Conservation (phyloP, 2,797 vertebrate genomes). For the Etheostoma nigrum region DNA sequence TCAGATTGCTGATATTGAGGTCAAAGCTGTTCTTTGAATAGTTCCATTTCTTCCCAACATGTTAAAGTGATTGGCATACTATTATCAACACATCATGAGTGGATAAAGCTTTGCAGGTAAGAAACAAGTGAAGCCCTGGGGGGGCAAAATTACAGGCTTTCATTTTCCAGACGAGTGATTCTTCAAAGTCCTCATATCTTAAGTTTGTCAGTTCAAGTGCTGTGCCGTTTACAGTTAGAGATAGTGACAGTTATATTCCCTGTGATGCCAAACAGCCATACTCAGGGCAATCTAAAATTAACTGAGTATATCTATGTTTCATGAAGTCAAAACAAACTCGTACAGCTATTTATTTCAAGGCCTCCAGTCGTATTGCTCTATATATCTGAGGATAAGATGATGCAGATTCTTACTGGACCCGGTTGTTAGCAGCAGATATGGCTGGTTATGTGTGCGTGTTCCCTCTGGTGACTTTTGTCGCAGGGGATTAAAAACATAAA, state of each 20-base stretch:
- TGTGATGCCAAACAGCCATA: background rate
- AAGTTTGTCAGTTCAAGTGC: slow-evolving; percentile 8
- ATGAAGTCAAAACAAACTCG: slow-evolving; percentile 40
- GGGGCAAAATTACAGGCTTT: background rate
- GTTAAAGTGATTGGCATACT: background rate
- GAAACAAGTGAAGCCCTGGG: background rate
- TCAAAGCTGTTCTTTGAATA: background rate
- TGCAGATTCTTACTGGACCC: slow-evolving; percentile 54
- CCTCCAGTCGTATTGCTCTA: slow-evolving; percentile 25
- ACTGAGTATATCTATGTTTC: slow-evolving; percentile 26
- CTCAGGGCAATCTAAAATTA: slow-evolving; percentile 35
- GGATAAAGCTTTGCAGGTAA: background rate
- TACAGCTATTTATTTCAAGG: slow-evolving; percentile 41
- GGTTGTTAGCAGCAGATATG: slow-evolving; percentile 54
- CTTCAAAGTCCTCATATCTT: slow-evolving; percentile 7
- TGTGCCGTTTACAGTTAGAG: background rate
- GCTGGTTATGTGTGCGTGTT: slow-evolving; percentile 48
- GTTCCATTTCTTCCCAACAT: background rate
- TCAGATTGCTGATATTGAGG: background rate
- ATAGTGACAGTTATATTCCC: slow-evolving; percentile 1
- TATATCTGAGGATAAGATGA: slow-evolving; percentile 45
- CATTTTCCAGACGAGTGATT: slow-evolving; percentile 12
- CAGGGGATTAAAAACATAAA: slow-evolving; percentile 79
- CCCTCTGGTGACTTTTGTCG: slow-evolving; percentile 65
- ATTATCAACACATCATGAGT: background rate